Evolutionary conservation across 2,888 invertebrate species (phyloP), one percentile per base, ranked within the genome.

Genomic region (Himalopsyche kuldschensis): DNA sequence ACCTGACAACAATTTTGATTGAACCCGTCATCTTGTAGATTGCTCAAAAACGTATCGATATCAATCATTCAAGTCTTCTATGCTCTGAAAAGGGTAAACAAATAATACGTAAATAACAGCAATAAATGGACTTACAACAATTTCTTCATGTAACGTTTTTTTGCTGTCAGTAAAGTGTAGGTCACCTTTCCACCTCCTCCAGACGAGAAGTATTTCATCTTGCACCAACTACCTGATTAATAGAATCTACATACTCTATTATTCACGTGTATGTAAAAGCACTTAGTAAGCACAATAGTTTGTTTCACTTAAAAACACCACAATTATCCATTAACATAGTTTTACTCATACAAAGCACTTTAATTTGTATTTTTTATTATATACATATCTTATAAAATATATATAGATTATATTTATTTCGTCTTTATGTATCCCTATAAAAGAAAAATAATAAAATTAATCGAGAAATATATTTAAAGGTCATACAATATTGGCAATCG

Each of bases 91-190:
- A 69, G 15, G n/a, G 30, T 69, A 69, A 24, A 30, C 24, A 30
- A 27, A n/a, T 8, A 10, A 11, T 63, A 63, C 8, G 27, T 24
- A 15, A 15, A 41, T 41, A 41, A 15, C 41, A 15, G 15, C 41
- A 15, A 41, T 41, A 3, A 15, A 20, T 8, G 6, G 20, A 93
- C 94, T 91, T 93, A 94, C 94, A 92, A 91, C 90, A 93, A 89
- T 89, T 94, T 94, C 92, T 94, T 94, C 93, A 94, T 93, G 90
- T 94, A 90, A 90, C 93, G 91, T 89, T 93, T 91, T 89, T 93
- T 92, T 82, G 93, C 93, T 83, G 93, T 92, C 87, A 94, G 90
- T 88, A 92, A 90, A 27, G 93, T 93, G 89, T 94, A 94, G 78
- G 93, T 91, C 90, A 94, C 94, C 88, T 93, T 93, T 84, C 90